phyloP scores from a whole-genome alignment of 2,888 invertebrate species.

The Amorpha juglandis region DNA sequence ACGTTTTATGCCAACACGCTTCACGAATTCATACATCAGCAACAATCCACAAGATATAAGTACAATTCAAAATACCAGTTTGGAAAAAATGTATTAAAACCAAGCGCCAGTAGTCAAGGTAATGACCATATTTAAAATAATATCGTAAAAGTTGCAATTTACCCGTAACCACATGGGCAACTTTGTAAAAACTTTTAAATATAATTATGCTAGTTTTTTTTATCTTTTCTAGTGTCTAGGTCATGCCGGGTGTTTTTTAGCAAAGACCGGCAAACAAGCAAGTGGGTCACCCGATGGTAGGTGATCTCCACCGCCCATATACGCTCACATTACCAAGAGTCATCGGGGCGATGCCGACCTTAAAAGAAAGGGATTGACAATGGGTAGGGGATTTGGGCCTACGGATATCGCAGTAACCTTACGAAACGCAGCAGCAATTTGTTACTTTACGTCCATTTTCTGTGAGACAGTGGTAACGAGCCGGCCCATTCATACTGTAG shows the following conservation, averaged over 20 bases:
- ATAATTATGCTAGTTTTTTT: constrained; percentile 47
- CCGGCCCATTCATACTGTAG: too few species aligned
- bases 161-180: constrained; percentile 39
- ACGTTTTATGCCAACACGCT: not conserved
- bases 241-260: constrained; percentile 39
- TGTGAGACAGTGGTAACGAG: too few species aligned
- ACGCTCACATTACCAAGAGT: too few species aligned
- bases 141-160: constrained; percentile 45
- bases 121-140: constrained; percentile 35
- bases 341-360: too few species aligned
- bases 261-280: too few species aligned
- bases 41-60: not conserved
- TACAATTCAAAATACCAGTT: constrained; percentile 14
- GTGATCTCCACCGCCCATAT: too few species aligned
- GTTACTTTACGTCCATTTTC: too few species aligned
- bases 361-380: too few species aligned
- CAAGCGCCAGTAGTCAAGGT: constrained; percentile 29
- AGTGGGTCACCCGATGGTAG: too few species aligned
- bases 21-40: not conserved
- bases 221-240: constrained; percentile 40
- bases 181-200: constrained; percentile 47
- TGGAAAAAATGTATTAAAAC: constrained; percentile 25
- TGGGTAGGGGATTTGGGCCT: too few species aligned
- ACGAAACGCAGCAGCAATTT: too few species aligned
- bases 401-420: too few species aligned